Evolutionary conservation across 2,888 invertebrate genomes (phyloP), one percentile per base, ranked within the genome.

Genomic region (Toxonevra muliebris): DNA sequence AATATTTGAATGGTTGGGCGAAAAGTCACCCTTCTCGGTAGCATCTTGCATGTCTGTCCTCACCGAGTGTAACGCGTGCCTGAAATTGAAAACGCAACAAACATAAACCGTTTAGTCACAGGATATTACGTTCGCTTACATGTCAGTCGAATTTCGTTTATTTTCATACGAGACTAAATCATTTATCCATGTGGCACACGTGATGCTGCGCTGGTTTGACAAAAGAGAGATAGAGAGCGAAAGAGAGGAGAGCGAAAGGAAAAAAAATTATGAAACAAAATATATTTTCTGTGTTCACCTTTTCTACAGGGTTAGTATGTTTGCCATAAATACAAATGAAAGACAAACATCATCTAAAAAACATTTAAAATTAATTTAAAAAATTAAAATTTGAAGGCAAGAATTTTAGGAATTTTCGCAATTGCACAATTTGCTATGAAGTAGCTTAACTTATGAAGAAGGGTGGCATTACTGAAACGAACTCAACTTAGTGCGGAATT

Each of bases 21-120:
- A 48, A 43, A 41, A 52, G 69, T 68, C 64, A 73, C 69, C 70
- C 70, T 54, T 11, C 63, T 13, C 11, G n/a, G n/a, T n/a, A n/a
- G n/a, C n/a, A n/a, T 30, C 63, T 54, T 65, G 50, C 45, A 57
- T 55, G 60, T 52, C 60, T 48, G 50, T 71, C 57, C 53, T 68
- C 52, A 60, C 54, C 66, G 55, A 66, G 57, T 59, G 68, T 64
- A 66, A 20, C 19, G 57, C 66, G 77, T 77, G 79, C 73, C 75
- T 74, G 76, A 77, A 78, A 81, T 79, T 82, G 81, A 83, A 82
- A 82, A 80, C 77, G 76, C 78, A 80, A 82, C 82, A 83, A 80
- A 80, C 79, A 82, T 84, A 84, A 84, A 84, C 82, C 84, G 84
- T 84, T 84, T 84, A 84, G 84, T 84, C 83, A 84, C 84, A 84